A percentile compares a stretch with the other conserved stretches of the same genome.
These are phyloP conservation scores for Acipenser ruthenus DNA, from an alignment of 2,797 vertebrate species.

Conservation along the genomic window DNA sequence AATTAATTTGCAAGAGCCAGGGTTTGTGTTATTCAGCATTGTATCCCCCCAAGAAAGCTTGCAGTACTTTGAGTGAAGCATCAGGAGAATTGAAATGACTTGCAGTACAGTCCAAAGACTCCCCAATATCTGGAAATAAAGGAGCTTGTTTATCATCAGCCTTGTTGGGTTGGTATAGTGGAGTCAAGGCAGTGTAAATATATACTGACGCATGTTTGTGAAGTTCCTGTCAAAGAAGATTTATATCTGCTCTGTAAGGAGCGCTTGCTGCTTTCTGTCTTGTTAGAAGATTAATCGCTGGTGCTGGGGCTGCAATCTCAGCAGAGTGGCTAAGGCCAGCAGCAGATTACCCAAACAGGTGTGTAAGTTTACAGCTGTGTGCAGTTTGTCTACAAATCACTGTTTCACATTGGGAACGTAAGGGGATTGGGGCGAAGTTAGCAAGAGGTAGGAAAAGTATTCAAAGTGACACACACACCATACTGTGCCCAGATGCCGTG, in stretches of 20 bases:
- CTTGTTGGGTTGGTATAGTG: constrained; percentile 25
- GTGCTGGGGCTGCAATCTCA: constrained; percentile 23
- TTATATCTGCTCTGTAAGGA: constrained; percentile 45
- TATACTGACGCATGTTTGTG: constrained; percentile 5
- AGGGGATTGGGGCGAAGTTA: constrained; percentile 6
- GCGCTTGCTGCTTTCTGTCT: constrained; percentile 50
- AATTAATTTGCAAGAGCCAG: too few relatives aligned
- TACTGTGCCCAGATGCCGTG: neutral
- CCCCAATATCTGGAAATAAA: neutral
- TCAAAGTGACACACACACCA: neutral
- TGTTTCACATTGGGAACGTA: constrained; percentile 26
- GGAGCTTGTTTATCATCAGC: constrained; percentile 38
- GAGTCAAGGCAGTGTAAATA: constrained; percentile 35
- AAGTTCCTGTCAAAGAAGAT: constrained; percentile 40
- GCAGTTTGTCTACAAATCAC: constrained; percentile 23
- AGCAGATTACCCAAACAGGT: constrained; percentile 33
- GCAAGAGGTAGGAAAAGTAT: neutral
- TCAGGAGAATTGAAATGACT: too few relatives aligned
- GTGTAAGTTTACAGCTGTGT: constrained; percentile 4
- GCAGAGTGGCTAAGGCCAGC: constrained; percentile 55
- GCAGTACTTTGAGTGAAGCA: too few relatives aligned
- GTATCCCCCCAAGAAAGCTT: too few relatives aligned
- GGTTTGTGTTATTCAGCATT: too few relatives aligned
- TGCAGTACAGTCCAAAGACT: too few relatives aligned
- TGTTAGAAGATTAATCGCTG: constrained; percentile 65